Conservation (phyloP, 2,888 invertebrate genomes). For the Isoperla grammatica region DNA sequence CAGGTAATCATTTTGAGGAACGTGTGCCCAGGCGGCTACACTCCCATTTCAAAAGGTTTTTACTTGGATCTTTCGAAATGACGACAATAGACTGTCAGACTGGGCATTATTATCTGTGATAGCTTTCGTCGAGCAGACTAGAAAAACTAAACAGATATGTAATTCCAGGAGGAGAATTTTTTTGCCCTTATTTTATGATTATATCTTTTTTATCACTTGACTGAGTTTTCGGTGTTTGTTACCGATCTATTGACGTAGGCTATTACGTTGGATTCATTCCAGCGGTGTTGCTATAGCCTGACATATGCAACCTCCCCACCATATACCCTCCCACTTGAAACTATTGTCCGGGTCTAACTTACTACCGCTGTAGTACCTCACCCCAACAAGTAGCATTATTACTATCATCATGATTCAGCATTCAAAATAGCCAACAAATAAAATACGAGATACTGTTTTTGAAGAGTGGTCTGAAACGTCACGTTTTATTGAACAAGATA, state of each 20-base stretch:
- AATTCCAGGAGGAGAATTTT: constrained; percentile 5
- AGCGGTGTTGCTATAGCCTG: background rate
- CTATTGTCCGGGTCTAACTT: background rate
- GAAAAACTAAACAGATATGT: constrained; percentile 17
- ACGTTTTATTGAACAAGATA: constrained; percentile 19
- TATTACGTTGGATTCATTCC: background rate
- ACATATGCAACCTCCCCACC: background rate
- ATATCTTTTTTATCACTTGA: constrained; percentile 1
- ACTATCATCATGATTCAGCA: constrained; percentile 24
- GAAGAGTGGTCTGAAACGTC: constrained; percentile 17
- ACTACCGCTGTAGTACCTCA: background rate
- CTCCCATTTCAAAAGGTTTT: constrained; percentile 10
- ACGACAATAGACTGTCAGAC: constrained; percentile 13
- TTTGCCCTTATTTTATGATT: constrained; percentile 4
- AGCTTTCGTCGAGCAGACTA: background rate
- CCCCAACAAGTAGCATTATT: constrained; percentile 12
- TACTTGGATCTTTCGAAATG: constrained; percentile 6
- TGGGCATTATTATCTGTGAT: constrained; percentile 1
- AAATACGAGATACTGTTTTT: constrained; percentile 17
- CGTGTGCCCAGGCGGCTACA: constrained; percentile 5
- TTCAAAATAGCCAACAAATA: constrained; percentile 19
- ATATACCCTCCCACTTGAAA: constrained; percentile 4
- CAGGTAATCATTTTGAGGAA: constrained; percentile 16
- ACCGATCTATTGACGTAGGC: constrained; percentile 6
- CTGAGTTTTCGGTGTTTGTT: background rate